Percentiles rank a stretch among this genome's conserved stretches.
phyloP scores from a whole-genome alignment of 64 coral and sea anemone genomes.

The Catalaphyllia jardinei region DNA sequence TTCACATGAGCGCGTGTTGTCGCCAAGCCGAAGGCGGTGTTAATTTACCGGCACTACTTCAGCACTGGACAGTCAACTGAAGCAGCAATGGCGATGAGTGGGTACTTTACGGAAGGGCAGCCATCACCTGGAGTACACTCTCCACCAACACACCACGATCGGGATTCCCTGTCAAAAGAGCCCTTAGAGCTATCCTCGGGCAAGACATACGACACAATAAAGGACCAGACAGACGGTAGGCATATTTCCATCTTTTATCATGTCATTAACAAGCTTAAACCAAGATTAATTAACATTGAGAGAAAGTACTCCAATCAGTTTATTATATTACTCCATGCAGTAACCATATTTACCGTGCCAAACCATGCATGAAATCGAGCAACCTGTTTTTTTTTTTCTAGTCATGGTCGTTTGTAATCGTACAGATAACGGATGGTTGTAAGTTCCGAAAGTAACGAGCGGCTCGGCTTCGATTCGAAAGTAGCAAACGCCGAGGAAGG shows the following conservation, averaged over 20 bases:
- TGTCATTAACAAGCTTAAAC: neutral
- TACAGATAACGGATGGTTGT: no score
- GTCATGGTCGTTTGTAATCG: no score
- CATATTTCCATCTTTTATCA: neutral
- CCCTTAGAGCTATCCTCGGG: neutral
- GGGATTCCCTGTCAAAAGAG: neutral
- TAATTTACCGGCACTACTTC: no score
- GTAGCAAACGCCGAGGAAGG: no score
- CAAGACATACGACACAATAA: constrained; percentile 17
- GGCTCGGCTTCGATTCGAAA: no score
- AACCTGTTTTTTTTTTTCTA: no score
- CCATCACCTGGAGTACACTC: neutral
- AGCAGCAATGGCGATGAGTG: constrained; percentile 10
- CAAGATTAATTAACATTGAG: neutral
- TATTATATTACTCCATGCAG: no score
- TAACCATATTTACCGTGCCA: no score
- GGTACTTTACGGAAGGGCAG: constrained; percentile 4
- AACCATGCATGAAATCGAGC: no score
- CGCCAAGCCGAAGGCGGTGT: no score
- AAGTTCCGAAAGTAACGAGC: no score
- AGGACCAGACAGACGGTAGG: neutral
- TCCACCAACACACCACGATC: neutral
- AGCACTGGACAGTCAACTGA: neutral
- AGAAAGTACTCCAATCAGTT: neutral
- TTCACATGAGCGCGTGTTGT: no score